Evolutionary conservation across 2,888 invertebrate genomes (phyloP).

Genomic region (Parascotia fuliginaria): DNA sequence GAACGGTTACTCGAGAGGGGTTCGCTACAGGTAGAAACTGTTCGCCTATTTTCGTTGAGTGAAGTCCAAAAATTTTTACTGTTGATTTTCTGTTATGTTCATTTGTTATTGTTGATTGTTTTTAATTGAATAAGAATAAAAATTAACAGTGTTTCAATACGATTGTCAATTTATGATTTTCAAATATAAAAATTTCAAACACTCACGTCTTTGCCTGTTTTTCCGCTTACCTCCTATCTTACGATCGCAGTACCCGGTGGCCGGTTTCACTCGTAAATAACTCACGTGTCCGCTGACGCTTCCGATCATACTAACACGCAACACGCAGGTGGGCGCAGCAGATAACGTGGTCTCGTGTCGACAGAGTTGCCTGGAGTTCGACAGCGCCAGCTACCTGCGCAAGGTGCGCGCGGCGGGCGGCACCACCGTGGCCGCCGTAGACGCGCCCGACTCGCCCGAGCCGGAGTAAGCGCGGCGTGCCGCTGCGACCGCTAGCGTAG

Average conservation of each 20-base stretch:
- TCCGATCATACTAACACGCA: conserved; percentile 26
- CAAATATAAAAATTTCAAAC: conserved; percentile 67
- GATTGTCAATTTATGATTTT: conserved; percentile 72
- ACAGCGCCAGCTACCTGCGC: conserved; percentile 81
- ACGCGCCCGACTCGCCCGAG: conserved; percentile 82
- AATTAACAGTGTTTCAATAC: conserved; percentile 70
- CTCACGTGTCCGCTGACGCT: conserved; percentile 11
- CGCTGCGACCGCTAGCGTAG: conserved; percentile 22
- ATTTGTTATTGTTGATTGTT: conserved; percentile 53
- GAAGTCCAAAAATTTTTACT: conserved; percentile 50
- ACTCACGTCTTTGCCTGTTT: conserved; percentile 66
- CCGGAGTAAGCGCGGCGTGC: conserved; percentile 65
- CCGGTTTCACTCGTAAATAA: conserved; percentile 28
- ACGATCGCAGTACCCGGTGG: conserved; percentile 22
- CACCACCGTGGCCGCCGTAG: conserved; percentile 70
- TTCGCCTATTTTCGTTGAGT: conserved; percentile 45
- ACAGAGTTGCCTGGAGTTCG: conserved; percentile 85
- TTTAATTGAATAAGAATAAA: conserved; percentile 63
- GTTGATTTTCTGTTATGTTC: conserved; percentile 51
- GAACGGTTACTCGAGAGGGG: conserved; percentile 79
- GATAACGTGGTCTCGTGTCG: conserved; percentile 52
- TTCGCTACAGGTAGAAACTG: conserved; percentile 76
- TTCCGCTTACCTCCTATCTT: conserved; percentile 57
- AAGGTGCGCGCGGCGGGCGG: conserved; percentile 74
- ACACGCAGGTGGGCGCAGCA: conserved; percentile 13